Base-by-base conservation (phyloP, 1,140 invertebrate species). In the Micrasema minimum region DNA sequence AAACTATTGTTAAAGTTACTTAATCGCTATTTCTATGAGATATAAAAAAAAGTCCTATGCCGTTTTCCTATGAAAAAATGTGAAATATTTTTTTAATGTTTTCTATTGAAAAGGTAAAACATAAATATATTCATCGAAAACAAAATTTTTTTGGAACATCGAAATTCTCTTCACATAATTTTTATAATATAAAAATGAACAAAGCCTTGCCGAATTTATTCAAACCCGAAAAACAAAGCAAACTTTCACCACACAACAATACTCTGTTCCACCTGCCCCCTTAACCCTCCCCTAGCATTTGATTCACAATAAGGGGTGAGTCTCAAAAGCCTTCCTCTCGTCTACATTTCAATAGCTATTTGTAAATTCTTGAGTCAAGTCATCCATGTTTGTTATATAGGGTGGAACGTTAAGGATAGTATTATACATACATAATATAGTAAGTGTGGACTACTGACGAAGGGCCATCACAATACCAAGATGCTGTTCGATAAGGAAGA, bases 331-430 rank as follows among this genome's bases (percentile, higher is more conserved):
- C 51, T 55, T 18, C 51, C 51, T 35, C 51, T 37, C 51, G 51
- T n/a, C 51, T 35, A 4, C 26, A 37, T 35, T 55, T 55, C 51
- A 55, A 55, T 55, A 26, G 51, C 51, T 55, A 55, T 55, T 55
- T 55, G 51, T 55, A 55, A 55, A 55, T 55, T 55, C 51, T 55
- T 55, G 23, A 55, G 51, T 35, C 51, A 26, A 55, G 51, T 55
- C 51, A 55, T 55, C 51, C 57, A 16, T n/a, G n/a, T n/a, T n/a
- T n/a, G n/a, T 14, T 43, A 43, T 20, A 61, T 48, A 35, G 48
- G 46, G 48, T n/a, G n/a, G n/a, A n/a, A n/a, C n/a, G n/a, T n/a
- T n/a, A n/a, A n/a, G n/a, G n/a, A n/a, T n/a, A n/a, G n/a, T n/a
- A n/a, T n/a, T n/a, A n/a, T n/a, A n/a, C n/a, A n/a, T n/a, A n/a